phyloP scores from a whole-genome alignment of 2,888 invertebrate species.

The Volucella bombylans region DNA sequence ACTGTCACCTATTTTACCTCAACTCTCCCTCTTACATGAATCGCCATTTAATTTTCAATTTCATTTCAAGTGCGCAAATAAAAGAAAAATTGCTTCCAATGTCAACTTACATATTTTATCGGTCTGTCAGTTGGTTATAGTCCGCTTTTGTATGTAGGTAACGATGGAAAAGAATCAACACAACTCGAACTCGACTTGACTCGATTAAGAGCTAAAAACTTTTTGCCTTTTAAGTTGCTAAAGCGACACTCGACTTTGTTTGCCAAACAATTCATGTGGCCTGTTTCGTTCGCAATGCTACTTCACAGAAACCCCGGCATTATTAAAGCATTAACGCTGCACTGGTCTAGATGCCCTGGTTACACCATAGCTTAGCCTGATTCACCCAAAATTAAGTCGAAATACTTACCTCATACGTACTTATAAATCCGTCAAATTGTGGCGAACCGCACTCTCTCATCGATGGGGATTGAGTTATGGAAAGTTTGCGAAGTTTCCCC shows the following conservation, averaged over 20 bases:
- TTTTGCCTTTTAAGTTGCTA: conserved; percentile 64
- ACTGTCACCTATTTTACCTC: not conserved
- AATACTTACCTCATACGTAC: not conserved
- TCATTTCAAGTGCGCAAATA: conserved; percentile 34
- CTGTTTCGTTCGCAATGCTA: conserved; percentile 60
- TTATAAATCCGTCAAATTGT: conserved; percentile 15
- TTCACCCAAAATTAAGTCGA: conserved; percentile 60
- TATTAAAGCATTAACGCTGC: conserved; percentile 45
- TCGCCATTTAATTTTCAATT: conserved; percentile 48
- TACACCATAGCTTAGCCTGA: conserved; percentile 56
- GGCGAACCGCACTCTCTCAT: not conserved
- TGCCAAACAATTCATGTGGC: conserved; percentile 70
- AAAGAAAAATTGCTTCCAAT: conserved; percentile 58
- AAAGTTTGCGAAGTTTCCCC: conserved; percentile 27
- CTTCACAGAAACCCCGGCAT: conserved; percentile 28
- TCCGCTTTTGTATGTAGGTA: not conserved
- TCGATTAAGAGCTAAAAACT: conserved; percentile 70
- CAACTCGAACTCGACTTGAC: conserved; percentile 60
- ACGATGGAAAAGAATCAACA: conserved; percentile 46
- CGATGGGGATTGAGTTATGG: not conserved
- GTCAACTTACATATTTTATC: conserved; percentile 24
- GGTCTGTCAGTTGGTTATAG: too few species aligned
- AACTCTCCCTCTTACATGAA: conserved; percentile 42
- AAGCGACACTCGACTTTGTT: conserved; percentile 70
- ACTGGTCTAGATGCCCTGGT: conserved; percentile 6